These are phyloP conservation scores for Ostrea denselamellosa DNA, from an alignment of 1,140 invertebrate species.

Conservation along the genomic window DNA sequence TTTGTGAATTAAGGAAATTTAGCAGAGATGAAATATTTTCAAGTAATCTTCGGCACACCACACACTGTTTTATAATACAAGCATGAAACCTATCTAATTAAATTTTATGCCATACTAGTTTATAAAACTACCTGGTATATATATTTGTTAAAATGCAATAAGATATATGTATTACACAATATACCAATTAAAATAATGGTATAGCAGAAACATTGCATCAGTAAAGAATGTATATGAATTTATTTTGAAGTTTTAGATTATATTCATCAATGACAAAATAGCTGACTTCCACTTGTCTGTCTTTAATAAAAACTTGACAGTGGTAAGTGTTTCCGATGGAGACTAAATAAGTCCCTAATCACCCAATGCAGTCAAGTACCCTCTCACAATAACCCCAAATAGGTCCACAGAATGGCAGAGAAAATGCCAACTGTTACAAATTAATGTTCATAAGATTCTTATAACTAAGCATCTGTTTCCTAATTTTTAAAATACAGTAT, in stretches of 20 bases:
- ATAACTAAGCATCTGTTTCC: background rate
- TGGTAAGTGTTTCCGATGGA: constrained; percentile 1
- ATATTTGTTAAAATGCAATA: too few species aligned
- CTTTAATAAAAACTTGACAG: background rate
- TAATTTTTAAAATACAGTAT: background rate
- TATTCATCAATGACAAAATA: background rate
- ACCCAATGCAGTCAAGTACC: background rate
- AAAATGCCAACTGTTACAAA: background rate
- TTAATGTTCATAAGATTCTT: background rate
- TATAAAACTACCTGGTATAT: too few species aligned
- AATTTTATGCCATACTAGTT: too few species aligned
- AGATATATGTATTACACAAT: too few species aligned
- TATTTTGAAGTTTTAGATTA: background rate
- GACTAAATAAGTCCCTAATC: background rate
- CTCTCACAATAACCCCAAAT: background rate
- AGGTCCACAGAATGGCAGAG: background rate
- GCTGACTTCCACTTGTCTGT: background rate
- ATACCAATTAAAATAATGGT: too few species aligned
- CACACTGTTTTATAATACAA: too few species aligned
- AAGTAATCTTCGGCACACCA: too few species aligned
- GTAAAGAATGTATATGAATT: too few species aligned
- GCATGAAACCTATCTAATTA: too few species aligned
- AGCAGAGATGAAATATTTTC: too few species aligned
- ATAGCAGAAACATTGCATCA: too few species aligned
- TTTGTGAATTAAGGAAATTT: too few species aligned